These are phyloP conservation scores for Phasianus colchicus DNA, from an alignment of 2,113 vertebrate species.

Conservation along the genomic window DNA sequence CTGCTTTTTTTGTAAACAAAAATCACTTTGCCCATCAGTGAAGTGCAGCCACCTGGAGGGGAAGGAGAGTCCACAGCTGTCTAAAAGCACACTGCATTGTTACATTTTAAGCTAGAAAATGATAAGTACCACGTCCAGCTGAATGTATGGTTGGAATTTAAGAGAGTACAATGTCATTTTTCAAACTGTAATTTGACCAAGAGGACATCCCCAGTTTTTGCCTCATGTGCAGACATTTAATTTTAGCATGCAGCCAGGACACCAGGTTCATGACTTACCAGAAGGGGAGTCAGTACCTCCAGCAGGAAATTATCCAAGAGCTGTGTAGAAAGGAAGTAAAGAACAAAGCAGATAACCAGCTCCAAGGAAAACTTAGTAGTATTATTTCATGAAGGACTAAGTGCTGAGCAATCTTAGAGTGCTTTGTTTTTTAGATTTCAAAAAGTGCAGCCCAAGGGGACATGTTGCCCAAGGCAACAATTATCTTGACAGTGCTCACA, in stretches of 20 bases:
- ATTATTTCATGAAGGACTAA: not conserved
- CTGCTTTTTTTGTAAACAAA: constrained; percentile 68
- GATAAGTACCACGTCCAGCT: constrained; percentile 15
- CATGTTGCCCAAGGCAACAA: not conserved
- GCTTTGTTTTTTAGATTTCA: constrained; percentile 10
- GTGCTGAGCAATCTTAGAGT: not conserved
- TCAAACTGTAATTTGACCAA: constrained; percentile 37
- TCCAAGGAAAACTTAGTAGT: not conserved
- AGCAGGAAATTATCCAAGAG: constrained; percentile 36
- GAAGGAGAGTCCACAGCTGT: constrained; percentile 16
- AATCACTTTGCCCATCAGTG: constrained; percentile 59
- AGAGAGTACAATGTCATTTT: constrained; percentile 44
- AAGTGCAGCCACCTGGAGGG: constrained; percentile 56
- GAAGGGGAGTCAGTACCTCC: constrained; percentile 36
- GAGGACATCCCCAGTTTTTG: constrained; percentile 2
- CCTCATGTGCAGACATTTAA: constrained; percentile 15
- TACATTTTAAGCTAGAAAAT: constrained; percentile 30
- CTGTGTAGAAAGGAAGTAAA: constrained; percentile 21
- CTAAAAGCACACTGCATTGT: not conserved
- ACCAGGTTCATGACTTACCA: constrained; percentile 8
- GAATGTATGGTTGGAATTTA: constrained; percentile 15
- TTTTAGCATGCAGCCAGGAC: constrained; percentile 5
- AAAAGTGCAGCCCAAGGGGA: not conserved
- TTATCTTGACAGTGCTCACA: not conserved
- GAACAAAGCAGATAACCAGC: constrained; percentile 19